phyloP scores from a whole-genome alignment of 2,888 invertebrate genomes.

The Tachina fera region DNA sequence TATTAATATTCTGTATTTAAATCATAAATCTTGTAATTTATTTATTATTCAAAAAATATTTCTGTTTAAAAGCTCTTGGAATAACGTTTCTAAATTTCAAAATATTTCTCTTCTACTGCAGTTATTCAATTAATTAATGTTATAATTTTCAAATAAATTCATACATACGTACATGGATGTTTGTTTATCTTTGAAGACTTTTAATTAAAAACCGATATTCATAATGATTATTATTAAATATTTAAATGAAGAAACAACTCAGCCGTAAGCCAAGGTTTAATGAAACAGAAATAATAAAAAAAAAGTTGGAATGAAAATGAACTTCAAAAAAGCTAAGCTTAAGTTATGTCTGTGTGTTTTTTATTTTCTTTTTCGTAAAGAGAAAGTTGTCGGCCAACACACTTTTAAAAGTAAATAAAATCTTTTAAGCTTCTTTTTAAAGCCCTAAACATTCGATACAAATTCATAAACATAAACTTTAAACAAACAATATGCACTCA shows the following conservation, averaged over 20 bases:
- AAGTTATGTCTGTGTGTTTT: conserved; percentile 22
- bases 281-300: background rate
- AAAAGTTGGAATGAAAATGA: background rate
- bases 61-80: background rate
- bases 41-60: background rate
- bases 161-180: background rate
- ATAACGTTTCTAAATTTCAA: conserved; percentile 27
- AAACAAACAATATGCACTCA: background rate
- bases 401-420: conserved; percentile 18
- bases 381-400: conserved; percentile 65
- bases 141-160: conserved; percentile 35
- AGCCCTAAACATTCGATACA: conserved; percentile 36
- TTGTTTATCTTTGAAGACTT: conserved; percentile 42
- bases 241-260: conserved; percentile 31
- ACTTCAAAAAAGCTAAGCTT: conserved; percentile 37
- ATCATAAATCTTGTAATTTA: background rate
- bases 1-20: conserved; percentile 3
- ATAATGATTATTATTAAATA: conserved; percentile 43
- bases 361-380: conserved; percentile 18
- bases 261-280: conserved; percentile 4
- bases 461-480: background rate
- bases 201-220: conserved; percentile 67
- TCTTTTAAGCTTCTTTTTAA: conserved; percentile 29
- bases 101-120: conserved; percentile 39
- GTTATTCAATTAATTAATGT: conserved; percentile 44